Evolutionary conservation across 1,140 invertebrate genomes (phyloP).

Genomic region (Drosophila littoralis): DNA sequence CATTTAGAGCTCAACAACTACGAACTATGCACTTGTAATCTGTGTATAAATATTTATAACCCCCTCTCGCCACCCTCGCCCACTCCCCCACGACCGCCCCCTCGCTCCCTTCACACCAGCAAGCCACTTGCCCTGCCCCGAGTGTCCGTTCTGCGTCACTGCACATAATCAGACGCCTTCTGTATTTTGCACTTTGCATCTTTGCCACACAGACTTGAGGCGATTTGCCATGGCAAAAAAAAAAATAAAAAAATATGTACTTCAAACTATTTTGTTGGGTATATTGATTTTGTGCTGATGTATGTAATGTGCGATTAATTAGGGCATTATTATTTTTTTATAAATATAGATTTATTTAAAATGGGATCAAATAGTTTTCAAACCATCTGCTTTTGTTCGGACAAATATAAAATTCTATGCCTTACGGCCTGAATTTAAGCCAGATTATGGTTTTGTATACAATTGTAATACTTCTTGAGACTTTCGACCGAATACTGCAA

Average conservation of each 20-base stretch:
- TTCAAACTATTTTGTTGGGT: background rate
- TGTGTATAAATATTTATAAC: constrained; percentile 73
- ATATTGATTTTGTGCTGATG: background rate
- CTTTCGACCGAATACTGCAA: no score
- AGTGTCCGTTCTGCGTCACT: constrained; percentile 52
- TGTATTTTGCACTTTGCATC: constrained; percentile 48
- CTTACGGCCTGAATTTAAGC: no score
- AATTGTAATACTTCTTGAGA: no score
- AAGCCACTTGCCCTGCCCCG: background rate
- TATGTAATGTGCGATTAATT: background rate
- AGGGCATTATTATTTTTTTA: no score
- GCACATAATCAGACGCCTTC: constrained; percentile 59
- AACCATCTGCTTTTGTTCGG: no score
- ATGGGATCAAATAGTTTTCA: no score
- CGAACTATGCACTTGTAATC: constrained; percentile 61
- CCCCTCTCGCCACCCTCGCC: background rate
- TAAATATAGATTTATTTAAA: no score
- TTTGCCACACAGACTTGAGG: constrained; percentile 26
- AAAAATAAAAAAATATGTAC: background rate
- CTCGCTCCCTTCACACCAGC: background rate
- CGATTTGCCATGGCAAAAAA: constrained; percentile 2
- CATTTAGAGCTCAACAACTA: constrained; percentile 63
- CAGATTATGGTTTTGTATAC: no score
- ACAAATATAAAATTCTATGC: no score
- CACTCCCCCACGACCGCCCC: background rate